Evolutionary conservation across 2,888 invertebrate genomes (phyloP), one percentile per base, ranked within the genome.

Genomic region (Stenodema calcarata): DNA sequence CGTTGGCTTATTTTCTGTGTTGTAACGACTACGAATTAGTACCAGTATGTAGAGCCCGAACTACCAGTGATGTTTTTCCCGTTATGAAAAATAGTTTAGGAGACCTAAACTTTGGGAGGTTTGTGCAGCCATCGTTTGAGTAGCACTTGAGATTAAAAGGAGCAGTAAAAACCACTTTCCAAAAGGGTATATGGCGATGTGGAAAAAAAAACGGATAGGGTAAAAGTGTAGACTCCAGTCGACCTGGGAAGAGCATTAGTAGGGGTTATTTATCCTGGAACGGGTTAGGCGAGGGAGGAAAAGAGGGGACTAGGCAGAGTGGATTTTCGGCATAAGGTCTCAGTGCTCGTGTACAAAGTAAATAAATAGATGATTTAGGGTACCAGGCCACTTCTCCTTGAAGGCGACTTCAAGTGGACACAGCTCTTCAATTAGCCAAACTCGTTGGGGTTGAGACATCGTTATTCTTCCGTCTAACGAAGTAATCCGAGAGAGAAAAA

Each of bases 231-330:
- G 78, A 42, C 78, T 27, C 78, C n/a, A 78, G 78, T 27, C 23
- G 80, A 80, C 80, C 80, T 80, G 80, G 50, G 54, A 80, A 80
- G 80, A 27, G 50, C 80, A 80, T 80, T 80, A 80, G 80, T 41
- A 27, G 78, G 30, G 80, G 28, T 30, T n/a, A 54, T 80, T 80
- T 54, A 54, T 28, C 80, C 80, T 7, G 80, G 27, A 47, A 80
- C 18, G 54, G 80, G 50, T 80, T 54, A 30, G n/a, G 18, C 1
- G 35, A 30, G 30, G n/a, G n/a, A 35, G 6, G 35, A 54, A 54
- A 27, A 30, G 30, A 28, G 54, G 27, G 44, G 80, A 27, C n/a
- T 54, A 54, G 1, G 1, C 54, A 30, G 80, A 54, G 78, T 62
- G 23, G 23, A 23, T 23, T 54, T n/a, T n/a, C 18, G 54, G 54